Base-by-base conservation (phyloP, 2,113 vertebrate genomes). In the Plecturocebus donacophilus region DNA sequence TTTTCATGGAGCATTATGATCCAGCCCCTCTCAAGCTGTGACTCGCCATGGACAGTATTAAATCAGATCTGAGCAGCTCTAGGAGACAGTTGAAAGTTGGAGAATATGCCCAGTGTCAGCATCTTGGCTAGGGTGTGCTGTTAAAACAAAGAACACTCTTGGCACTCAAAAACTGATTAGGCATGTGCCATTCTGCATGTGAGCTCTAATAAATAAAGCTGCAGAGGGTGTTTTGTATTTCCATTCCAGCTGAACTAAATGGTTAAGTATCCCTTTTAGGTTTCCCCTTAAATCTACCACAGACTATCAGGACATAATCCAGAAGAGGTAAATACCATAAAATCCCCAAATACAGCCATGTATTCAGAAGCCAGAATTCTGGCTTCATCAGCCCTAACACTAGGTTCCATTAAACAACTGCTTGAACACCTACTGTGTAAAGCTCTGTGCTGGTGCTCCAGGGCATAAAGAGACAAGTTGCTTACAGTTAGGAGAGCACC, bases 61-160 rank as follows among this genome's bases (percentile, higher is more conserved):
- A 92, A 68, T 96, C 76, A 71, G 64, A 87, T 95, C 90, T 92
- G 90, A 96, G 87, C 97, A 97, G 94, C 94, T 90, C 94, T 92
- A 94, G 84, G 97, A 97, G 70, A 96, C 89, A 82, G 85, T 40
- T 77, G 84, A 92, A 95, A 93, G 80, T 94, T 38, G 66, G 92
- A 93, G 71, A 97, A 77, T 95, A 95, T 96, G 84, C 70, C 80
- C 56, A 47, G 56, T 52, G 70, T 90, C 95, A 94, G 87, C 87
- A 71, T 73, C 76, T 94, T 96, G 95, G 79, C 87, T 56, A 81
- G 95, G 14, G 70, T 38, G n/a, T 76, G 45, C 52, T 68, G 27
- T 82, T 87, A 71, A 95, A 95, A 94, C 86, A 97, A 94, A 96
- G 92, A 73, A 77, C 38, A 14, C 71, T 85, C 32, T 75, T 86